These are phyloP conservation scores for Ondatra zibethicus DNA, from an alignment of 2,113 vertebrate genomes.

Conservation along the genomic window DNA sequence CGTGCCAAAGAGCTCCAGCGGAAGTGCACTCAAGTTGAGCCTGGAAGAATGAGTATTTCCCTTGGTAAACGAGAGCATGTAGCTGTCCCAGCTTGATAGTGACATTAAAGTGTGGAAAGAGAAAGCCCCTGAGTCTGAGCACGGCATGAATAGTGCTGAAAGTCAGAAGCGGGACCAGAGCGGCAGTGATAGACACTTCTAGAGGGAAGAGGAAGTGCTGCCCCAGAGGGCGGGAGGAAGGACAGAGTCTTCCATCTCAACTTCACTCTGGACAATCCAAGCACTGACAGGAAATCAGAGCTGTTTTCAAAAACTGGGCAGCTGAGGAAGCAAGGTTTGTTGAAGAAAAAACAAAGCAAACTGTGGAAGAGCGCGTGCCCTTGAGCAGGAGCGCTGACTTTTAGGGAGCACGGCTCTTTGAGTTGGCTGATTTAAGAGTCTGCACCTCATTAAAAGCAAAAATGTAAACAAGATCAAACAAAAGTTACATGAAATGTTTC, in stretches of 20 bases:
- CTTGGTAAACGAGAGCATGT: not conserved
- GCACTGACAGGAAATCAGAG: not conserved
- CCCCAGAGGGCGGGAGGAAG: not conserved
- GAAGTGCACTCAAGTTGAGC: not conserved
- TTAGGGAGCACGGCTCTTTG: fast-evolving
- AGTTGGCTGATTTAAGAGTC: constrained; percentile 60
- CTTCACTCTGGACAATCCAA: not conserved
- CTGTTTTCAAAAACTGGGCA: not conserved
- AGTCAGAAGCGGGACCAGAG: not conserved
- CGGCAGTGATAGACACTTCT: too few relatives aligned
- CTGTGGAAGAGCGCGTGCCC: not conserved
- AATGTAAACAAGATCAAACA: constrained; percentile 66
- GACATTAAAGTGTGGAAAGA: not conserved
- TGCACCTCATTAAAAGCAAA: constrained; percentile 68
- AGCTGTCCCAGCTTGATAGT: not conserved
- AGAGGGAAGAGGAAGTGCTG: not conserved
- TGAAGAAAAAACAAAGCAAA: constrained; percentile 4
- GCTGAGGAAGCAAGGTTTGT: not conserved
- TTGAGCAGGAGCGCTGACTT: not conserved
- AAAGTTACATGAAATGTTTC: constrained; percentile 76
- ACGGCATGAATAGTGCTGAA: not conserved
- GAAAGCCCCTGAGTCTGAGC: not conserved
- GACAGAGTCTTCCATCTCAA: not conserved
- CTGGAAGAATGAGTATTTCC: not conserved
- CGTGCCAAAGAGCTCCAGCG: not conserved